These are phyloP conservation scores for Arctia plantaginis DNA, from an alignment of 2,888 invertebrate genomes.

Conservation along the genomic window DNA sequence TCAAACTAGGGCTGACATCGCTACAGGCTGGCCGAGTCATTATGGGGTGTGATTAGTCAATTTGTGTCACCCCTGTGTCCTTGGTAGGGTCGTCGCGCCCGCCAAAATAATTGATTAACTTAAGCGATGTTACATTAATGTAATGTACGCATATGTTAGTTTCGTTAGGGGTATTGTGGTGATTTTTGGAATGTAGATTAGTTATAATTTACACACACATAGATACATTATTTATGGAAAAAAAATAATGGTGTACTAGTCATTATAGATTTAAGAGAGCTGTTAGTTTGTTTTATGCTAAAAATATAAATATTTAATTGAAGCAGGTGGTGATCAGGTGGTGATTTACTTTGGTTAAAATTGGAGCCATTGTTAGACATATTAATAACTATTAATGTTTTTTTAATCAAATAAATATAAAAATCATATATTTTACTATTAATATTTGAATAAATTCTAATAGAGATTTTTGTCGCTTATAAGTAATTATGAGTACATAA, in stretches of 20 bases:
- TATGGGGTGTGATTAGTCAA: slow-evolving; percentile 80
- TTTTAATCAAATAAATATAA: too few relatives aligned
- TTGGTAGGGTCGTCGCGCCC: slow-evolving; percentile 55
- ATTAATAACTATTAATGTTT: too few relatives aligned
- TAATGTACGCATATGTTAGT: slow-evolving; percentile 83
- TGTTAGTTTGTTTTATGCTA: neutral
- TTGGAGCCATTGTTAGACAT: neutral
- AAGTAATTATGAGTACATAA: too few relatives aligned
- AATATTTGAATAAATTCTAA: too few relatives aligned
- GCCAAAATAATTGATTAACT: slow-evolving; percentile 81
- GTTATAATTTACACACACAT: slow-evolving; percentile 25
- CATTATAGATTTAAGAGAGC: neutral
- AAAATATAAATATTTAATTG: neutral
- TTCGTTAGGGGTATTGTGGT: slow-evolving; percentile 58
- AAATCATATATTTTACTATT: too few relatives aligned
- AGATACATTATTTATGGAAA: neutral
- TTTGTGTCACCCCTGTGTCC: slow-evolving; percentile 71
- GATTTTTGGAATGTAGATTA: slow-evolving; percentile 56
- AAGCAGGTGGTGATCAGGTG: too few relatives aligned
- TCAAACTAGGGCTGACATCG: slow-evolving; percentile 72
- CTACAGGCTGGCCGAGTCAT: slow-evolving; percentile 64
- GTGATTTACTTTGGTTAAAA: neutral
- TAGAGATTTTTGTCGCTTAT: too few relatives aligned
- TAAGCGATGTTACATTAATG: slow-evolving; percentile 79
- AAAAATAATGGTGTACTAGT: neutral